These are phyloP conservation scores for Chrysocyon brachyurus DNA, from an alignment of 2,797 vertebrate genomes.

Conservation along the genomic window DNA sequence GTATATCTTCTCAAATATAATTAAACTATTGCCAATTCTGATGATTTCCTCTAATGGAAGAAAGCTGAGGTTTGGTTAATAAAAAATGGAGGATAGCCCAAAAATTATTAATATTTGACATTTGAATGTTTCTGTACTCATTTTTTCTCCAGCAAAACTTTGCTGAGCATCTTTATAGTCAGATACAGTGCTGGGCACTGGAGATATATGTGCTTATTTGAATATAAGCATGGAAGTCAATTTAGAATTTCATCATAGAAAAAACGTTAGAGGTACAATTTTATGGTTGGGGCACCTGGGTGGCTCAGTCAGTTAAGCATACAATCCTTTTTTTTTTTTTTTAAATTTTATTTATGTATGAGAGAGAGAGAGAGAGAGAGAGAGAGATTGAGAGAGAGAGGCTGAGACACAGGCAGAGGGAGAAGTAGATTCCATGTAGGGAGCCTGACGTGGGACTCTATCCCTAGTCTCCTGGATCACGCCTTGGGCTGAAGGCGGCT, in stretches of 20 bases:
- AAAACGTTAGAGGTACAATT: not conserved
- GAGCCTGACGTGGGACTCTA: too few relatives aligned
- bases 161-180: not conserved
- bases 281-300: not conserved
- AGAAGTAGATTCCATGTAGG: too few relatives aligned
- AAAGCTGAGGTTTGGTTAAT: not conserved
- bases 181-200: not conserved
- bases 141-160: not conserved
- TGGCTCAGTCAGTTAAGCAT: too few relatives aligned
- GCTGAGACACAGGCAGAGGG: too few relatives aligned
- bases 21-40: conserved; percentile 65
- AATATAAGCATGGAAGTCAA: not conserved
- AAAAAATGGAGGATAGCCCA: not conserved
- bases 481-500: too few relatives aligned
- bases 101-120: conserved; percentile 65
- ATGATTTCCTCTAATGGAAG: conserved; percentile 64
- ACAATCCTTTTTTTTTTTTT: too few relatives aligned
- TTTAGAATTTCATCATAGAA: not conserved
- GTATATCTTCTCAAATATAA: conserved; percentile 74
- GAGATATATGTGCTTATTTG: not conserved
- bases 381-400: too few relatives aligned
- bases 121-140: not conserved
- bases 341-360: too few relatives aligned
- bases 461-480: too few relatives aligned
- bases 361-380: too few relatives aligned